These are phyloP conservation scores for Drosophila athabasca DNA, from an alignment of 1,140 invertebrate species.

Conservation along the genomic window DNA sequence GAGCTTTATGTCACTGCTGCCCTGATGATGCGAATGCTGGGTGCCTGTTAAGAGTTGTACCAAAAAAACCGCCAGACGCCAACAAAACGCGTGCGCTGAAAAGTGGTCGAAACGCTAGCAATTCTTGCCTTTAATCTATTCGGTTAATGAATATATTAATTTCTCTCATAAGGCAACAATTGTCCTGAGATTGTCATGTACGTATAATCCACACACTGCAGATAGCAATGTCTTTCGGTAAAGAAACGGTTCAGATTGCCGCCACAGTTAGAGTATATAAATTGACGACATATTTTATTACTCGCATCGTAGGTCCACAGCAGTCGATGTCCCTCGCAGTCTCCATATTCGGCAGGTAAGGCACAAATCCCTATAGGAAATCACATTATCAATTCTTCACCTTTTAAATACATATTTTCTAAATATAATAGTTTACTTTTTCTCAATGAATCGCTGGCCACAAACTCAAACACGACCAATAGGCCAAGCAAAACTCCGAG, in stretches of 20 bases:
- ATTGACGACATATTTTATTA: background rate
- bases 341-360: background rate
- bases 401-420: background rate
- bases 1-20: constrained; percentile 25
- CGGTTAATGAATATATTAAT: no score
- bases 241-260: constrained; percentile 41
- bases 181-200: no score
- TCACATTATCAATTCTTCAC: background rate
- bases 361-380: background rate
- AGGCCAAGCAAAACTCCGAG: no score
- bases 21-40: constrained; percentile 24
- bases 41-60: constrained; percentile 61
- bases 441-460: no score
- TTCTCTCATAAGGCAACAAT: no score
- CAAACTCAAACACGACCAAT: no score
- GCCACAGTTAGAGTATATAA: constrained; percentile 20
- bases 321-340: background rate
- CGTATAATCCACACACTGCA: background rate
- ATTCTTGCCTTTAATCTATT: constrained; percentile 4
- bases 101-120: constrained; percentile 46
- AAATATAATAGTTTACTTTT: no score
- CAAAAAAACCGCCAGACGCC: constrained; percentile 71
- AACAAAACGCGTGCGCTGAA: constrained; percentile 42
- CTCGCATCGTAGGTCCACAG: background rate
- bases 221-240: constrained; percentile 3